phyloP scores from a whole-genome alignment of 2,888 invertebrate genomes.

The Drosophila kuntzei region DNA sequence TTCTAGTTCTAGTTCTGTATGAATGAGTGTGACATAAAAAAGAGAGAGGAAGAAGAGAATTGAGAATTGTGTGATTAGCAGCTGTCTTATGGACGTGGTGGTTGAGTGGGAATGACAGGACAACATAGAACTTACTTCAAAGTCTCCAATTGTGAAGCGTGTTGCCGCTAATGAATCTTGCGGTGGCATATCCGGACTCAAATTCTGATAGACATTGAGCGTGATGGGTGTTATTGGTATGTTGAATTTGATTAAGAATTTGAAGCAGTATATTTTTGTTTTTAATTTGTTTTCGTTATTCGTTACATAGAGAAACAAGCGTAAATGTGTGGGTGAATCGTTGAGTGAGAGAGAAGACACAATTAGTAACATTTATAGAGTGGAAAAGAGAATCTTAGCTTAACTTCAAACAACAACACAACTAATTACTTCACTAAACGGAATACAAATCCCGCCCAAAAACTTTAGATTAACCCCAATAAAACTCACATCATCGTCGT shows the following conservation, averaged over 20 bases:
- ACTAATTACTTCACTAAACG: constrained; percentile 41
- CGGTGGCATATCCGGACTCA: constrained; percentile 88
- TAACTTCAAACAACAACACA: constrained; percentile 56
- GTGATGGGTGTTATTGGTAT: constrained; percentile 52
- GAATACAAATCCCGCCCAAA: constrained; percentile 1
- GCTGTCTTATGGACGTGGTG: constrained; percentile 24
- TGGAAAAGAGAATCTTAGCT: constrained; percentile 54
- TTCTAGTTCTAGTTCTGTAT: constrained; percentile 55
- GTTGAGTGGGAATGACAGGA: constrained; percentile 27
- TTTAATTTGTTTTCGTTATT: constrained; percentile 4
- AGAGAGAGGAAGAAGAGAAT: constrained; percentile 39
- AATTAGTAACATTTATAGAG: constrained; percentile 73
- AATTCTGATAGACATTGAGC: constrained; percentile 86
- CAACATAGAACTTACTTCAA: constrained; percentile 88
- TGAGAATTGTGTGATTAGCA: constrained; percentile 64
- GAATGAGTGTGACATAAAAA: constrained; percentile 28
- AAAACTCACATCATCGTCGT: constrained; percentile 92
- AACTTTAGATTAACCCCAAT: neutral
- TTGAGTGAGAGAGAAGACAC: constrained; percentile 75
- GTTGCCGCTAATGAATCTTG: constrained; percentile 87
- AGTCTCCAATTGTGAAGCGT: constrained; percentile 91
- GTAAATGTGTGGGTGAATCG: constrained; percentile 48
- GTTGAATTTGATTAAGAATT: constrained; percentile 34
- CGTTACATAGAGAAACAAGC: constrained; percentile 66
- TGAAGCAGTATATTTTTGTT: constrained; percentile 56